A percentile compares a stretch with the other conserved stretches of the same genome.
Conservation (phyloP, 2,888 invertebrate species). For the Hirtodrosophila duncani region DNA sequence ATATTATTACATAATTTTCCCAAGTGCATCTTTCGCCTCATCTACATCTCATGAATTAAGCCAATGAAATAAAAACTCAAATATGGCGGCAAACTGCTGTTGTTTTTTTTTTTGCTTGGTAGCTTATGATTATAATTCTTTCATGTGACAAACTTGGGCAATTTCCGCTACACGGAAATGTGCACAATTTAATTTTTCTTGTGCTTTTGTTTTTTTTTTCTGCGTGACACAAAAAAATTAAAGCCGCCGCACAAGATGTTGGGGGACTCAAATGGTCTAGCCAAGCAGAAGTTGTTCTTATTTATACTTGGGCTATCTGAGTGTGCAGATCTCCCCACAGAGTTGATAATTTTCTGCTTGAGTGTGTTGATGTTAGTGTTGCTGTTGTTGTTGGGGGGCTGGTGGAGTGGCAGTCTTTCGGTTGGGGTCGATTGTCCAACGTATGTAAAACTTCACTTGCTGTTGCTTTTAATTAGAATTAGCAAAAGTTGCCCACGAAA, state of each 20-base stretch:
- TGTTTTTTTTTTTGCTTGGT: constrained; percentile 1
- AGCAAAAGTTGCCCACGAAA: constrained; percentile 55
- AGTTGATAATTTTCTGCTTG: constrained; percentile 62
- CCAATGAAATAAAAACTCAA: constrained; percentile 17
- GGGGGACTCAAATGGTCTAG: constrained; percentile 4
- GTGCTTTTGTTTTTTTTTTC: constrained; percentile 14
- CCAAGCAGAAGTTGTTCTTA: constrained; percentile 36
- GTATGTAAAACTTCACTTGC: constrained; percentile 29
- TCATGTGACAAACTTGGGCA: constrained; percentile 60
- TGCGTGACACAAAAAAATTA: constrained; percentile 27
- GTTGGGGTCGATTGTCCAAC: not conserved
- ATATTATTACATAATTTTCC: too few species aligned
- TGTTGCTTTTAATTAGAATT: constrained; percentile 68
- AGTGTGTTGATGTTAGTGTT: constrained; percentile 26
- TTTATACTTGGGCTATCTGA: constrained; percentile 27
- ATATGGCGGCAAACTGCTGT: constrained; percentile 27
- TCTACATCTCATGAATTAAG: too few species aligned
- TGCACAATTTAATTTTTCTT: constrained; percentile 64
- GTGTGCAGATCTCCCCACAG: constrained; percentile 34
- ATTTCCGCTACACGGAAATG: constrained; percentile 67
- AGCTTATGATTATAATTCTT: constrained; percentile 29
- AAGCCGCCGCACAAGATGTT: too few species aligned
- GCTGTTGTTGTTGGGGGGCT: not conserved
- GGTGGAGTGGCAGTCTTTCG: too few species aligned
- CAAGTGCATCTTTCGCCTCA: too few species aligned